Evolutionary conservation across 1,140 invertebrate genomes (phyloP).

Genomic region (Drosophila sp.): DNA sequence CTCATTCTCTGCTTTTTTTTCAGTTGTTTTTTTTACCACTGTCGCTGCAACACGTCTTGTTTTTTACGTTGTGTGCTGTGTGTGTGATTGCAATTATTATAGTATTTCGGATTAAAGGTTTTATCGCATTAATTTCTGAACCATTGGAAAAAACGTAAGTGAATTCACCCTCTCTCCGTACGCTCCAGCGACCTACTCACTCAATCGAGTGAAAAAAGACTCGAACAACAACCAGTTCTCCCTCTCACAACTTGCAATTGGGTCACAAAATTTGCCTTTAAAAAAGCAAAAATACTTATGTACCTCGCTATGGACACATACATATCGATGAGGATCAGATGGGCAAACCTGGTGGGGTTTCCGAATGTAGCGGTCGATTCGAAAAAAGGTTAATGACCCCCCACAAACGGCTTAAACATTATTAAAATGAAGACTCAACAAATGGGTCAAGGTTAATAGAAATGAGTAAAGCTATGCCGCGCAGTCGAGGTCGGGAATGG

Average conservation of each 20-base stretch:
- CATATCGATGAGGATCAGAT: not conserved
- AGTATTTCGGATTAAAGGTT: conserved; percentile 38
- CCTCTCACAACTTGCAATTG: conserved; percentile 5
- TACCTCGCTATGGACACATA: not conserved
- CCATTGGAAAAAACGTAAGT: conserved; percentile 32
- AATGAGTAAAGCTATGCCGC: not conserved
- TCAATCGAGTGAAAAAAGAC: conserved; percentile 17
- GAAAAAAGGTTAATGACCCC: not conserved
- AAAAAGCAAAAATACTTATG: not conserved
- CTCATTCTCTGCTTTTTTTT: conserved; percentile 34
- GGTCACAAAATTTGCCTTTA: not conserved
- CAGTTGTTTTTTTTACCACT: conserved; percentile 59
- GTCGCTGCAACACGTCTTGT: conserved; percentile 62
- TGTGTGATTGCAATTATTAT: conserved; percentile 28
- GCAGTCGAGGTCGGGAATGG: not conserved
- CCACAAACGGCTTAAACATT: not conserved
- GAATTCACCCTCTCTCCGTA: not conserved
- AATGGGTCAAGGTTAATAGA: conserved; percentile 6
- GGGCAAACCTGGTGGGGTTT: not conserved
- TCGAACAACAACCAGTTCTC: conserved; percentile 56
- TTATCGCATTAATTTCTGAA: conserved; percentile 1
- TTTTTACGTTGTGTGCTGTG: conserved; percentile 31
- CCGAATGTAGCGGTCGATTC: too few species aligned
- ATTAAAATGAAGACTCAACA: not conserved
- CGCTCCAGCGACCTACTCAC: conserved; percentile 40